phyloP scores from a whole-genome alignment of 2,113 vertebrate species.

The Rhagologus leucostigma region DNA sequence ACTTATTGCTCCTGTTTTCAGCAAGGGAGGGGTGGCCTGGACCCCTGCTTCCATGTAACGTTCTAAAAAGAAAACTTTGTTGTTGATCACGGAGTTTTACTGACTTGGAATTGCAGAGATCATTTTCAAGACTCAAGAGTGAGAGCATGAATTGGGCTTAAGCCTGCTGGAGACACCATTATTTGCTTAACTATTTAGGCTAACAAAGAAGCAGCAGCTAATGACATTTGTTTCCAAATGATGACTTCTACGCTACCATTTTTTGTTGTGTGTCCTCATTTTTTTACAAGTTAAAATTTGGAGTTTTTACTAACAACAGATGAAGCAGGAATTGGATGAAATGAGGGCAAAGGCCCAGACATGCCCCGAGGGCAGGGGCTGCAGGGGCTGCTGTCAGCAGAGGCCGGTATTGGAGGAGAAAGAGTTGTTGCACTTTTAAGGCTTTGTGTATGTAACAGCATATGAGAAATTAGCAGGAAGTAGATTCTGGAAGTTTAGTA shows the following conservation, averaged over 20 bases:
- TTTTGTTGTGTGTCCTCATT: neutral
- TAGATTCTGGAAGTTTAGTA: neutral
- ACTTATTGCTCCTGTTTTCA: neutral
- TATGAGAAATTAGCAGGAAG: neutral
- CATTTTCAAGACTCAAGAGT: neutral
- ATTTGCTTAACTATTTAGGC: neutral
- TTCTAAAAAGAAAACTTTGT: neutral
- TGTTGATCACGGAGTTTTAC: neutral
- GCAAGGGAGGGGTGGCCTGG: neutral
- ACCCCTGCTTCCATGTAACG: neutral
- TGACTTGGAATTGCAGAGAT: neutral
- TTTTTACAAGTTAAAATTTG: neutral
- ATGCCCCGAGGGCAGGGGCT: neutral
- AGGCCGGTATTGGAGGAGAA: neutral
- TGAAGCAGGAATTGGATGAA: neutral
- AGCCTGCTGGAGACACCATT: neutral
- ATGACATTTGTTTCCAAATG: neutral
- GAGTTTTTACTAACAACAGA: neutral
- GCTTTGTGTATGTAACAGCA: neutral
- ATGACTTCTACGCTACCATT: neutral
- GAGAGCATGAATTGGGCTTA: neutral
- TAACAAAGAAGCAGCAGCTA: neutral
- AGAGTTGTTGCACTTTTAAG: neutral
- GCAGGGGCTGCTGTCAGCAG: neutral
- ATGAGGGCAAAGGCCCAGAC: neutral